These are phyloP conservation scores for Cryptotermes secundus DNA, from an alignment of 1,140 invertebrate genomes.

Conservation along the genomic window DNA sequence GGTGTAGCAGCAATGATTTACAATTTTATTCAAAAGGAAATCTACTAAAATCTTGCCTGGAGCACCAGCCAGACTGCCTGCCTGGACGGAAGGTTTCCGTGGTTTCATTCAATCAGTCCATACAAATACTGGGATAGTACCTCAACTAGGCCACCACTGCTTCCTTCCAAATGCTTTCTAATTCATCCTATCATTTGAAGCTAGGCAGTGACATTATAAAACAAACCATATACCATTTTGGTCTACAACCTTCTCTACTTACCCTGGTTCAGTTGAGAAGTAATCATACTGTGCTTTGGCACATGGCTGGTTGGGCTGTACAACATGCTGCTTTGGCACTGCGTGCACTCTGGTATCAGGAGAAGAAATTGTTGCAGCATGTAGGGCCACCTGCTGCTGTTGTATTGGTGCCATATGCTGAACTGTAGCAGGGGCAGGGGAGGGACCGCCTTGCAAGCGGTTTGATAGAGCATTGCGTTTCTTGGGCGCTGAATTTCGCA, in stretches of 20 bases:
- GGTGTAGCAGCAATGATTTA: too few relatives aligned
- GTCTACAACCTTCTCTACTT: slow-evolving; percentile 42
- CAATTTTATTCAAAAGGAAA: too few relatives aligned
- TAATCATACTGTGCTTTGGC: slow-evolving; percentile 87
- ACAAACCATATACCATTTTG: too few relatives aligned
- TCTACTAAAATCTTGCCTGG: too few relatives aligned
- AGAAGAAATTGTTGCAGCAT: background rate
- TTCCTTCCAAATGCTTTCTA: too few relatives aligned
- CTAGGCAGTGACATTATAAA: too few relatives aligned
- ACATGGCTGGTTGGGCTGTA: slow-evolving; percentile 63
- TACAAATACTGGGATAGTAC: too few relatives aligned
- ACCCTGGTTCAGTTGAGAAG: slow-evolving; percentile 79
- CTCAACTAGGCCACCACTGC: too few relatives aligned
- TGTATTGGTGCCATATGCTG: slow-evolving; percentile 15
- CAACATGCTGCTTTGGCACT: slow-evolving; percentile 27
- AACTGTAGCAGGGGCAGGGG: background rate
- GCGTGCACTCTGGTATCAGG: slow-evolving; percentile 26
- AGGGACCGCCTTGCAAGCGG: slow-evolving; percentile 36
- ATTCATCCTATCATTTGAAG: too few relatives aligned
- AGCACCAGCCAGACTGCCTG: too few relatives aligned
- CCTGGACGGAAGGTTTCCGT: too few relatives aligned
- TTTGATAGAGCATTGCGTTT: slow-evolving; percentile 46
- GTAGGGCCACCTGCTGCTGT: slow-evolving; percentile 28
- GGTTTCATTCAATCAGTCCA: too few relatives aligned
- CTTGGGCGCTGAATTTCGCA: slow-evolving; percentile 69